phyloP scores from a whole-genome alignment of 2,113 vertebrate genomes.

The Tonatia bakeri region DNA sequence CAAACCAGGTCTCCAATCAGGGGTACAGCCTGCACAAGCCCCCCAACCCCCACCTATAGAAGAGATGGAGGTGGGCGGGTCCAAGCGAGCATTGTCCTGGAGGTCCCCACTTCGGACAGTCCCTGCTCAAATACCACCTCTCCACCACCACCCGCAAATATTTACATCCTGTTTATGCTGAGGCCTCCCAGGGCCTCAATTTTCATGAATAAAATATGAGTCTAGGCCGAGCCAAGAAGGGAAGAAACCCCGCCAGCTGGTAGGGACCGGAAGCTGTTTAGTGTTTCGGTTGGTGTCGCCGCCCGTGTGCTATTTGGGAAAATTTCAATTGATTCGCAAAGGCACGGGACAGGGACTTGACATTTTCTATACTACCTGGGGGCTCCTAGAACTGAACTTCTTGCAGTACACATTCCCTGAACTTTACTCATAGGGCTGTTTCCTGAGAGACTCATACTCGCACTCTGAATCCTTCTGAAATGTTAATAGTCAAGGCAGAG shows the following conservation, averaged over 20 bases:
- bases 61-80: neutral
- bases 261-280: slow-evolving; percentile 64
- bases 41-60: neutral
- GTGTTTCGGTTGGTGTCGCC: slow-evolving; percentile 75
- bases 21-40: no score
- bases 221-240: slow-evolving; percentile 56
- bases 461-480: neutral
- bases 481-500: neutral
- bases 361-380: neutral
- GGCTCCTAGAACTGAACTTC: neutral
- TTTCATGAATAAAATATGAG: slow-evolving; percentile 83
- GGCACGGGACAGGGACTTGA: neutral
- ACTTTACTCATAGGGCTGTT: neutral
- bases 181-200: slow-evolving; percentile 65
- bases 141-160: slow-evolving; percentile 68
- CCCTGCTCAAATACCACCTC: neutral
- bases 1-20: neutral
- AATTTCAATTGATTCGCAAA: neutral
- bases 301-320: slow-evolving; percentile 36
- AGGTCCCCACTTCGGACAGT: neutral
- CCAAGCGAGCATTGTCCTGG: neutral
- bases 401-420: neutral
- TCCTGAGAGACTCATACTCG: neutral
- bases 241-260: slow-evolving; percentile 76
- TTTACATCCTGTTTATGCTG: slow-evolving; percentile 78